Percentiles rank a stretch among this genome's conserved stretches.
These are phyloP conservation scores for Brachypteracias leptosomus DNA, from an alignment of 2,113 vertebrate species.

Conservation along the genomic window DNA sequence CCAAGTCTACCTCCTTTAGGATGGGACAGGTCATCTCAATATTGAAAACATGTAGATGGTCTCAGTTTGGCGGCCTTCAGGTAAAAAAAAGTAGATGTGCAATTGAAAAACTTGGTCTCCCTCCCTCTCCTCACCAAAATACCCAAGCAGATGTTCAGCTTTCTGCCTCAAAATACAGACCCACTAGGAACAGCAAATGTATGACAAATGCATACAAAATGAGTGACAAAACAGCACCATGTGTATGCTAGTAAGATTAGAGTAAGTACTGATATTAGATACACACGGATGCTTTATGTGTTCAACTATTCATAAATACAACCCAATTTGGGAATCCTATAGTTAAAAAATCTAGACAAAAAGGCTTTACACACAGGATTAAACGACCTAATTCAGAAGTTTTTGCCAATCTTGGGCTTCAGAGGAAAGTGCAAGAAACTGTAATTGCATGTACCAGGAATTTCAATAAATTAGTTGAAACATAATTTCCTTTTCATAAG, in stretches of 20 bases:
- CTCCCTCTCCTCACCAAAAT: not conserved
- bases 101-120: not conserved
- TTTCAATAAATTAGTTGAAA: not conserved
- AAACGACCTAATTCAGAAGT: not conserved
- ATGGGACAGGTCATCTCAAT: not conserved
- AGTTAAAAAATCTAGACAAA: not conserved
- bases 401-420: not conserved
- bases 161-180: not conserved
- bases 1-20: not conserved
- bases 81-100: not conserved
- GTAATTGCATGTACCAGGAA: not conserved
- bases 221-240: not conserved
- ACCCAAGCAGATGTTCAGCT: not conserved
- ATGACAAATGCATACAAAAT: accelerated
- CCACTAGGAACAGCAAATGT: not conserved
- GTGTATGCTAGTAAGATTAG: not conserved
- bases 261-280: not conserved
- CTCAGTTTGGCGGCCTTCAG: accelerated
- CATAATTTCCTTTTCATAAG: not conserved
- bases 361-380: not conserved
- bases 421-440: not conserved
- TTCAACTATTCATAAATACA: not conserved
- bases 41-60: not conserved
- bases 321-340: not conserved
- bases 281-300: not conserved